phyloP scores from a whole-genome alignment of 2,888 invertebrate genomes.

The Lottia gigantea region DNA sequence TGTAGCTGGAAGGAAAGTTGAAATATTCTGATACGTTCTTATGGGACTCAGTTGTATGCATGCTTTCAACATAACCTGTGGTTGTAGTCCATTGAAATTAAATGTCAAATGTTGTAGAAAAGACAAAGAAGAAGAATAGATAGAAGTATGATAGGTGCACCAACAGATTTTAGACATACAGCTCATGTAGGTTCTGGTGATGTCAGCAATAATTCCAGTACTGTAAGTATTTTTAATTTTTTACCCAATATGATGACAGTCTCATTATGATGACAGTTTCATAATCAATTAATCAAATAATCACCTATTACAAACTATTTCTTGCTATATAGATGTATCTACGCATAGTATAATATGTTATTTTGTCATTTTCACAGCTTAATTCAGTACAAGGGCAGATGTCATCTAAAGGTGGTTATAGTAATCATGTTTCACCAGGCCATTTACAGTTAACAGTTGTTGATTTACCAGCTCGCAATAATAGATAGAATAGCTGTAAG shows the following conservation, averaged over 20 bases:
- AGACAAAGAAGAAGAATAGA: conserved; percentile 70
- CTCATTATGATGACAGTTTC: too few species aligned
- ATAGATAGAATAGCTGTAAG: background rate
- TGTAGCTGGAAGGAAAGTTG: too few species aligned
- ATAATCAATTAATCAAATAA: too few species aligned
- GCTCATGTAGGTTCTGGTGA: conserved; percentile 91
- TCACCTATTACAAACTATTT: too few species aligned
- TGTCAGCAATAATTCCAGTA: conserved; percentile 73
- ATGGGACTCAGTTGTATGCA: too few species aligned
- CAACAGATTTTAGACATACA: conserved; percentile 95
- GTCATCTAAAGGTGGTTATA: conserved; percentile 94
- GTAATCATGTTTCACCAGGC: conserved; percentile 75
- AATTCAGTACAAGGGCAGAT: conserved; percentile 91
- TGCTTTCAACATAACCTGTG: too few species aligned
- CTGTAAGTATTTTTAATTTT: conserved; percentile 23
- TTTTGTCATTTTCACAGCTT: conserved; percentile 72
- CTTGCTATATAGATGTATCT: too few species aligned
- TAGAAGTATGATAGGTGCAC: conserved; percentile 94
- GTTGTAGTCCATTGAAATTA: too few species aligned
- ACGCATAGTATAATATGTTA: background rate
- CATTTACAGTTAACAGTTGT: conserved; percentile 57
- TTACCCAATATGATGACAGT: too few species aligned
- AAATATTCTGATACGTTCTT: too few species aligned
- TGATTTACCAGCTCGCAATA: conserved; percentile 44
- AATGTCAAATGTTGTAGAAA: conserved; percentile 33